Conservation (phyloP, 2,888 invertebrate genomes). For the Caenorhabditis sp. region DNA sequence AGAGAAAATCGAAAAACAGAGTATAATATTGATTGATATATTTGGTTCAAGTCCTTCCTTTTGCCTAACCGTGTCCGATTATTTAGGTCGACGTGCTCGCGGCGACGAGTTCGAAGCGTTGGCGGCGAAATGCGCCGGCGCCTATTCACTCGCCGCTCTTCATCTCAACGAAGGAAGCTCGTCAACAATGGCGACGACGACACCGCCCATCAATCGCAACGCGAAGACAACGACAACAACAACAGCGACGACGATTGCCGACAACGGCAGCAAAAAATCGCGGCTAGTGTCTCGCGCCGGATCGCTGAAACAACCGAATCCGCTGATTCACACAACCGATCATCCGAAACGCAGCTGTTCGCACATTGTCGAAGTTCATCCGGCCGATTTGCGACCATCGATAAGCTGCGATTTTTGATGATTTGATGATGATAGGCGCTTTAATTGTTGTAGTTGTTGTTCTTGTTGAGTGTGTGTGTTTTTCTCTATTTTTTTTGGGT, state of each 20-base stretch:
- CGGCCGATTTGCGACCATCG: slow-evolving; percentile 48
- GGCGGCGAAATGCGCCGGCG: slow-evolving; percentile 56
- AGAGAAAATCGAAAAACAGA: neutral
- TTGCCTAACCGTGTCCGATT: neutral
- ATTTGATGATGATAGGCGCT: neutral
- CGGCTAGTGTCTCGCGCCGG: slow-evolving; percentile 35
- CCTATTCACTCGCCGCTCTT: slow-evolving; percentile 55
- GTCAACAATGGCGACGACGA: neutral
- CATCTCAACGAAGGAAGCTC: slow-evolving; percentile 44
- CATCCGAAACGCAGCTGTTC: slow-evolving; percentile 49
- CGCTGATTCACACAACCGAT: slow-evolving; percentile 54
- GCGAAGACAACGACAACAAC: slow-evolving; percentile 8
- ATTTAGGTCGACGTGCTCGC: slow-evolving; percentile 41
- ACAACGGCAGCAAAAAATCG: neutral
- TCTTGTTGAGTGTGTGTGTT: slow-evolving; percentile 2
- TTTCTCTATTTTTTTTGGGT: neutral
- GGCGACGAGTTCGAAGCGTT: slow-evolving; percentile 50
- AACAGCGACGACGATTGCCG: neutral
- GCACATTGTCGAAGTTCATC: slow-evolving; percentile 31
- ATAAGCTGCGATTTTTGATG: slow-evolving; percentile 56
- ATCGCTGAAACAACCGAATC: slow-evolving; percentile 43
- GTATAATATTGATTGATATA: neutral
- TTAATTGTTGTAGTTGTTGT: slow-evolving; percentile 10
- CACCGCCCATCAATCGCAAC: neutral
- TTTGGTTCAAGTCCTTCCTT: neutral